Evolutionary conservation across 2,888 invertebrate species (phyloP).

Genomic region (Cephus nigrinus): DNA sequence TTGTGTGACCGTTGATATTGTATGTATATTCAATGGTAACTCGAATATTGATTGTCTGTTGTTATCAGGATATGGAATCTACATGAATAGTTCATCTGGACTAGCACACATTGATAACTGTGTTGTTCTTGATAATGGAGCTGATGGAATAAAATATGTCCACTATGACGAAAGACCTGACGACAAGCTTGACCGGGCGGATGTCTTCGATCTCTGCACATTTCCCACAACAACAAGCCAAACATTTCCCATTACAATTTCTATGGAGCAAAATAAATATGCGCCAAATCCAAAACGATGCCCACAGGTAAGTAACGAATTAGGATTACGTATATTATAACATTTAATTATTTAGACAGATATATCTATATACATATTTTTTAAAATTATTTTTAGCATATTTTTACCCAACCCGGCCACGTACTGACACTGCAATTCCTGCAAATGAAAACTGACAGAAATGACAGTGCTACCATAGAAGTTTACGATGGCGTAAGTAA

Average conservation of each 20-base stretch:
- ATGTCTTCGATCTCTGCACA: constrained; percentile 87
- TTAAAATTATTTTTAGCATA: constrained; percentile 67
- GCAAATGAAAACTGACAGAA: constrained; percentile 81
- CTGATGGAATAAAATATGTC: constrained; percentile 89
- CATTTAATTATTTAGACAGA: not conserved
- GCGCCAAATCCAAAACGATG: constrained; percentile 79
- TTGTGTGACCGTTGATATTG: not conserved
- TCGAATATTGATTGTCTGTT: not conserved
- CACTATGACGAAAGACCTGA: constrained; percentile 84
- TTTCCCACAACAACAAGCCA: constrained; percentile 85
- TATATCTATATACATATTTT: not conserved
- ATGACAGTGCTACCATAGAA: constrained; percentile 79
- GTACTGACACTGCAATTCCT: constrained; percentile 88
- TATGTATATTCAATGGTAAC: not conserved
- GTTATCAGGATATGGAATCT: constrained; percentile 83
- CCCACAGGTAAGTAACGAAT: constrained; percentile 69
- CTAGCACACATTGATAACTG: constrained; percentile 83
- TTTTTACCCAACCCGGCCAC: constrained; percentile 81
- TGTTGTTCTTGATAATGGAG: constrained; percentile 84
- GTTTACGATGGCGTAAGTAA: constrained; percentile 82
- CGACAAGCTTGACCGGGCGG: constrained; percentile 79
- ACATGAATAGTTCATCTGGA: constrained; percentile 89
- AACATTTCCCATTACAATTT: constrained; percentile 87
- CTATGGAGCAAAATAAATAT: constrained; percentile 82
- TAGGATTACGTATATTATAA: not conserved